Conservation (phyloP, 2,797 vertebrate genomes). For the Fratercula arctica region DNA sequence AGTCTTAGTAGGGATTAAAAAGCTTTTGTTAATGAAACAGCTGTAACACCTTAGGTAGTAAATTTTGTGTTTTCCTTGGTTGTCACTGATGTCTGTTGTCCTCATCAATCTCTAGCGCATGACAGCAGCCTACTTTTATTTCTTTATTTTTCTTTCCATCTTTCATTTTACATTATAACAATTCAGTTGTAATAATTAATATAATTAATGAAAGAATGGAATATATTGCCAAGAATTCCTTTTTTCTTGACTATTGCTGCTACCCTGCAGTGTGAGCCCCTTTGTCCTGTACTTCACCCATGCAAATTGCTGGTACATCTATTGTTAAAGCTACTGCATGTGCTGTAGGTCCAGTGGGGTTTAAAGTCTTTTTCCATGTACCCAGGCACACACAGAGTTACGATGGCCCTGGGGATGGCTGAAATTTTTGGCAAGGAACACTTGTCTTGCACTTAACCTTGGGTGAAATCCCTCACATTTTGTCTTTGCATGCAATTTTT, state of each 20-base stretch:
- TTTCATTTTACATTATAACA: neutral
- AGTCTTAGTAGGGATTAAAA: neutral
- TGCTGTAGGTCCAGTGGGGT: neutral
- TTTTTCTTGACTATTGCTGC: neutral
- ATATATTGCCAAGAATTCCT: neutral
- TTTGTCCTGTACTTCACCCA: neutral
- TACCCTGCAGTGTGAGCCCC: neutral
- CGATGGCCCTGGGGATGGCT: neutral
- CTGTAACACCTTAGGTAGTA: neutral
- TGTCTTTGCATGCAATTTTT: neutral
- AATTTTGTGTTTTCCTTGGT: neutral
- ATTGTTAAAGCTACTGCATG: neutral
- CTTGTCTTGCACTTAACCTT: neutral
- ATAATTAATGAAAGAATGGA: neutral
- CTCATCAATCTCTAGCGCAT: neutral
- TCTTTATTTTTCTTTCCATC: neutral
- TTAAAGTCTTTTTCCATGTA: neutral
- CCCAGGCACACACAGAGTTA: neutral
- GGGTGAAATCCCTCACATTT: neutral
- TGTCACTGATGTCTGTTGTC: neutral
- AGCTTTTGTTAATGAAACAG: neutral
- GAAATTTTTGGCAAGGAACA: neutral
- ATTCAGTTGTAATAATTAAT: neutral
- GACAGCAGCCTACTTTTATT: neutral
- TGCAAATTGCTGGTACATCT: neutral